Percentiles rank a stretch among this genome's conserved stretches.
Conservation (phyloP, 2,113 vertebrate species). For the Ctenodactylus gundi region DNA sequence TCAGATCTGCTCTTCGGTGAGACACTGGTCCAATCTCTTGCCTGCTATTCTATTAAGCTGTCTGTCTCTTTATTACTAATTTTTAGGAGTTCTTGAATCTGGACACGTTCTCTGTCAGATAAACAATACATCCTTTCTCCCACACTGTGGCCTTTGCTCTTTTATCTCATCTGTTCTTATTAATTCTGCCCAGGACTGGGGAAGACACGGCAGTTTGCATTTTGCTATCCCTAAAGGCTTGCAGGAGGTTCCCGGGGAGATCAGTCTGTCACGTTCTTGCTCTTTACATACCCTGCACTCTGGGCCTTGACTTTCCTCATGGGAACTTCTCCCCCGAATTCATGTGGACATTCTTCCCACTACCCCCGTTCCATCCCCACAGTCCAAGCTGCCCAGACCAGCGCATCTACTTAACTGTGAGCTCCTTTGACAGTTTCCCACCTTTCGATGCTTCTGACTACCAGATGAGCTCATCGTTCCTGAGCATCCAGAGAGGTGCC, state of each 20-base stretch:
- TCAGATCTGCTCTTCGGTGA: background rate
- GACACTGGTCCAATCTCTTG: background rate
- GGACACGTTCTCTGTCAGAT: background rate
- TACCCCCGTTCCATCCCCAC: too few species aligned
- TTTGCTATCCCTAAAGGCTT: background rate
- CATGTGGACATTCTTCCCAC: too few species aligned
- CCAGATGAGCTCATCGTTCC: background rate
- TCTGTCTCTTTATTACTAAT: background rate
- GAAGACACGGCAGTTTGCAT: background rate
- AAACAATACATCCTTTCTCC: background rate
- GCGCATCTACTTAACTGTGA: background rate
- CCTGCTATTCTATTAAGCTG: background rate
- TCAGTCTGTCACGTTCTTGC: background rate
- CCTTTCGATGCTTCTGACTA: background rate
- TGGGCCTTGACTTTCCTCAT: too few species aligned
- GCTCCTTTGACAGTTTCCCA: background rate
- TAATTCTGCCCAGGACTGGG: background rate
- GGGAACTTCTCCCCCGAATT: too few species aligned
- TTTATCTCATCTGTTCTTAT: background rate
- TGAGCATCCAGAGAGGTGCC: background rate
- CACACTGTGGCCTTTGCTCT: background rate
- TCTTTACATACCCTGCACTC: background rate
- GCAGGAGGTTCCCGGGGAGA: background rate
- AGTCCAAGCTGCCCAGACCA: too few species aligned
- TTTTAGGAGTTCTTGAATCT: slow-evolving; percentile 4